These are phyloP conservation scores for Rhinogobius similis DNA, from an alignment of 2,113 vertebrate genomes.

Conservation along the genomic window DNA sequence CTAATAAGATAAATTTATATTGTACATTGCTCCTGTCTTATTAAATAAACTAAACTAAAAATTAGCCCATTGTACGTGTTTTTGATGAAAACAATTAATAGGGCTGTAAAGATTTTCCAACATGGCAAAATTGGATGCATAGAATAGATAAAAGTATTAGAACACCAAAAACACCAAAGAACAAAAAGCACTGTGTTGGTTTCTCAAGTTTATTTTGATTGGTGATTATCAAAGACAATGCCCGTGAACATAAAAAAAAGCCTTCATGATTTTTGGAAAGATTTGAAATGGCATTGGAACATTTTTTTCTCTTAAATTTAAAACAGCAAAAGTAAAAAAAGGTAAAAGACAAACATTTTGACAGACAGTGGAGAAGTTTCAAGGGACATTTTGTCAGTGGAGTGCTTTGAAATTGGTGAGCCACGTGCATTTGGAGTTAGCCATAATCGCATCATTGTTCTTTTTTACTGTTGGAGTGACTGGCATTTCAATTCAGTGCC, in stretches of 20 bases:
- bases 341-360: slow-evolving; percentile 36
- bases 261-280: slow-evolving; percentile 67
- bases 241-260: slow-evolving; percentile 81
- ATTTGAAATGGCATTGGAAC: slow-evolving; percentile 76
- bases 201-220: slow-evolving; percentile 81
- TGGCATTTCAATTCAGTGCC: slow-evolving; percentile 57
- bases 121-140: neutral
- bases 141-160: neutral
- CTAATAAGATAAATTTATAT: too few species aligned
- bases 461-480: slow-evolving; percentile 38
- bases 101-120: too few species aligned
- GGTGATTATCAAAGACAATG: slow-evolving; percentile 92
- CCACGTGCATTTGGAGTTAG: slow-evolving; percentile 48
- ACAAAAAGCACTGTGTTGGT: slow-evolving; percentile 49
- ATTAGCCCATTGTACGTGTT: too few species aligned
- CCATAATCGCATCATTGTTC: slow-evolving; percentile 52
- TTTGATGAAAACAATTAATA: too few species aligned
- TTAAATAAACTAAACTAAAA: too few species aligned
- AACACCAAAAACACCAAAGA: slow-evolving; percentile 45
- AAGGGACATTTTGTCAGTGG: slow-evolving; percentile 50
- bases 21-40: too few species aligned
- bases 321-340: slow-evolving; percentile 51
- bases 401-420: slow-evolving; percentile 66
- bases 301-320: slow-evolving; percentile 73
- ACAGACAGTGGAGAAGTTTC: slow-evolving; percentile 48